phyloP scores from a whole-genome alignment of 2,888 invertebrate species.

The Hemistola chrysoprasaria region DNA sequence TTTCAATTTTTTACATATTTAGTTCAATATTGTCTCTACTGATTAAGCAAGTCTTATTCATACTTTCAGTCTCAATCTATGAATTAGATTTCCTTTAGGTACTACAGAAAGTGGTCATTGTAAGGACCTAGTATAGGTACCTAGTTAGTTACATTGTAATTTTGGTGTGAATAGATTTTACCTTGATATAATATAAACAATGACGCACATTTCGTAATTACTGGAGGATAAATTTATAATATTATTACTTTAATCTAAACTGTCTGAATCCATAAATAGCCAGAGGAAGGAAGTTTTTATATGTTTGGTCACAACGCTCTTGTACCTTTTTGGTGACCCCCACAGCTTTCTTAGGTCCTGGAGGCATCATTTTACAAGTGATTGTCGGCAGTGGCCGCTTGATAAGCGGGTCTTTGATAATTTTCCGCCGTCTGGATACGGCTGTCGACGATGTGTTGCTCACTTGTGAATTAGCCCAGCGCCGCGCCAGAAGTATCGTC shows the following conservation, averaged over 20 bases:
- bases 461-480: constrained; percentile 75
- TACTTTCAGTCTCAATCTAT: too few relatives aligned
- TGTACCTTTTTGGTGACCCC: constrained; percentile 65
- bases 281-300: too few relatives aligned
- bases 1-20: too few relatives aligned
- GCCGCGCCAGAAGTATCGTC: constrained; percentile 76
- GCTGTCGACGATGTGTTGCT: constrained; percentile 70
- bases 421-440: constrained; percentile 75
- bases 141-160: not conserved
- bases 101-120: too few relatives aligned
- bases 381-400: constrained; percentile 71
- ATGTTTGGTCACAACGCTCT: not conserved
- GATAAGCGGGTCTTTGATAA: constrained; percentile 73
- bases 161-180: constrained; percentile 2
- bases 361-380: constrained; percentile 70
- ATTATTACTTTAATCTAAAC: too few relatives aligned
- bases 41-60: too few relatives aligned
- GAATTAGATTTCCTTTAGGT: too few relatives aligned
- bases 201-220: not conserved
- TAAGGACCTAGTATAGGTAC: too few relatives aligned
- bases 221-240: not conserved
- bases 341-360: constrained; percentile 64
- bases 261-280: too few relatives aligned
- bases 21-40: too few relatives aligned
- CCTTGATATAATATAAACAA: not conserved